Evolutionary conservation across 2,113 vertebrate genomes (phyloP).

Genomic region (Parus major): DNA sequence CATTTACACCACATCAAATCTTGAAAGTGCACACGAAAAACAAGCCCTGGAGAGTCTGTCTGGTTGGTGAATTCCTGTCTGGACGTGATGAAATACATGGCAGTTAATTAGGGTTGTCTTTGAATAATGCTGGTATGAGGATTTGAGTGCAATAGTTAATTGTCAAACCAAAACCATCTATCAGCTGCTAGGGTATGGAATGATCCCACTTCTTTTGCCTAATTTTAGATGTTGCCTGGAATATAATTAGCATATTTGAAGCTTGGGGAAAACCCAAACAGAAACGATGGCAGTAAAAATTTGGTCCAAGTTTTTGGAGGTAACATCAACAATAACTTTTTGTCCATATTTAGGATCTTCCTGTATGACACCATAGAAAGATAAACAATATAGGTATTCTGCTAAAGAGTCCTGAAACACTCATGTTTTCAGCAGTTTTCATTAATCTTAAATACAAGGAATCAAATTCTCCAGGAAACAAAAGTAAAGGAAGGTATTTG

Average conservation of each 20-base stretch:
- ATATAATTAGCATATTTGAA: not conserved
- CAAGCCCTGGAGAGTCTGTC: not conserved
- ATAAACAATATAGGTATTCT: not conserved
- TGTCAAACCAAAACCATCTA: not conserved
- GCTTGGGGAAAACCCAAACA: not conserved
- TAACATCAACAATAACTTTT: not conserved
- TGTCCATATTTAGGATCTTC: not conserved
- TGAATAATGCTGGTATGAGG: not conserved
- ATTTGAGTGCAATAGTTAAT: not conserved
- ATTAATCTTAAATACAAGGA: not conserved
- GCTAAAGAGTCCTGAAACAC: not conserved
- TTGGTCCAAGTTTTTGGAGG: not conserved
- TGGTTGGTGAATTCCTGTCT: constrained; percentile 43
- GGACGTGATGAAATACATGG: constrained; percentile 1
- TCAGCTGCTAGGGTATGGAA: not conserved
- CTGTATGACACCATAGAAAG: not conserved
- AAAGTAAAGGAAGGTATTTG: not conserved
- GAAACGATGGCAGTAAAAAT: not conserved
- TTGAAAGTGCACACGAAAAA: not conserved
- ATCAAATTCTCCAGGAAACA: not conserved
- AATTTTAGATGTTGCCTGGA: not conserved
- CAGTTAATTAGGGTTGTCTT: not conserved
- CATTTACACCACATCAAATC: not conserved
- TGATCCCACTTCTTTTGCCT: not conserved
- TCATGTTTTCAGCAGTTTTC: not conserved